Conservation (phyloP, 2,888 invertebrate genomes). For the Drosophila anomelani region DNA sequence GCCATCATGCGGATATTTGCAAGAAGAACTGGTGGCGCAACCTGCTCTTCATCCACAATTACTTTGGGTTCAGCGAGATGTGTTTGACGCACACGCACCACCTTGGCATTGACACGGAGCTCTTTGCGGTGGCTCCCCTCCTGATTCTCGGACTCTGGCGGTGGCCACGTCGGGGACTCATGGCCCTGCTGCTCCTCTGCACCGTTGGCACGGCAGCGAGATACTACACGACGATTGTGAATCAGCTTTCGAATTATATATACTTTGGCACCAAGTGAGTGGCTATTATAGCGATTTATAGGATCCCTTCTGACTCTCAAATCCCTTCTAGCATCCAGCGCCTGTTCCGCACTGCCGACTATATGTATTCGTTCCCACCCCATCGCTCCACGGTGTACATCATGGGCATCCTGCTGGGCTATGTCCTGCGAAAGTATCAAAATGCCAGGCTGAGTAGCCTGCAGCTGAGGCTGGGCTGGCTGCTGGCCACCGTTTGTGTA, state of each 20-base stretch:
- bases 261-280: constrained; percentile 90
- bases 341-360: constrained; percentile 88
- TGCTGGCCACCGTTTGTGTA: constrained; percentile 85
- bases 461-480: constrained; percentile 86
- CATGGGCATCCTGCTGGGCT: constrained; percentile 88
- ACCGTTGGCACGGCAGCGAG: constrained; percentile 87
- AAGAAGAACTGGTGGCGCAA: constrained; percentile 90
- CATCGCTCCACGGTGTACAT: constrained; percentile 89
- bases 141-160: constrained; percentile 87
- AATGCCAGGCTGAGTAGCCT: constrained; percentile 83
- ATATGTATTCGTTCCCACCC: constrained; percentile 88
- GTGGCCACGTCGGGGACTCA: constrained; percentile 86
- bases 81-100: constrained; percentile 90
- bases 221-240: constrained; percentile 87
- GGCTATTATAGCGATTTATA: too few species aligned
- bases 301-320: not conserved
- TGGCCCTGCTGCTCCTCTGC: constrained; percentile 85
- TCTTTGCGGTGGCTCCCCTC: constrained; percentile 88
- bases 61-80: constrained; percentile 90
- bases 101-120: constrained; percentile 89
- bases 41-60: constrained; percentile 89
- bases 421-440: constrained; percentile 85
- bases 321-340: constrained; percentile 86
- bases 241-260: constrained; percentile 88
- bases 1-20: constrained; percentile 88